Conservation (phyloP, 2,113 vertebrate genomes). For the Larimichthys polyactis region DNA sequence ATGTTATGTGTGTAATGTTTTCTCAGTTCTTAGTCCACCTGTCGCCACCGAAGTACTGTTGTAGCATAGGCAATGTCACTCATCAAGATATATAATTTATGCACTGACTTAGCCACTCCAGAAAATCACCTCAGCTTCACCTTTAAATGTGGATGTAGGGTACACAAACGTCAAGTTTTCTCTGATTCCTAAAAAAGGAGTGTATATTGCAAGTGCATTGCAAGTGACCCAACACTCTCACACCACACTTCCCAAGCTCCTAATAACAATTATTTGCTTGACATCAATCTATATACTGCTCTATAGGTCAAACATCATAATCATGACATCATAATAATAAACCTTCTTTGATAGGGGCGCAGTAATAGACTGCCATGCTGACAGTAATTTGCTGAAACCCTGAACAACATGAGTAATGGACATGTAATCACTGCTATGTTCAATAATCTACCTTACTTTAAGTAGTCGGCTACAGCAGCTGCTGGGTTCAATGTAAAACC, state of each 20-base stretch:
- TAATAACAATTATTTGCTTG: not conserved
- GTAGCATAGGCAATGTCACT: constrained; percentile 1
- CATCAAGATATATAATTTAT: constrained; percentile 13
- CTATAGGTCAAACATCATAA: not conserved
- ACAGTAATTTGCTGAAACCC: not conserved
- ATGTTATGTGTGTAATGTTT: too few relatives aligned
- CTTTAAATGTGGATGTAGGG: not conserved
- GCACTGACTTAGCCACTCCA: not conserved
- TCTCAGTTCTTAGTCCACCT: not conserved
- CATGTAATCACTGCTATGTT: not conserved
- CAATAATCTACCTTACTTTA: too few relatives aligned
- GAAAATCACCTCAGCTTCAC: not conserved
- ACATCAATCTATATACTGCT: not conserved
- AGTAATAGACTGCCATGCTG: not conserved
- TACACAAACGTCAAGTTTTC: not conserved
- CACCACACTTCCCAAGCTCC: too few relatives aligned
- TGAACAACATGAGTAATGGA: not conserved
- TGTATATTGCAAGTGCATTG: not conserved
- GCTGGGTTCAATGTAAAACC: not conserved
- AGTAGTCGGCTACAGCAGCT: too few relatives aligned
- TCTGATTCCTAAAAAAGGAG: not conserved
- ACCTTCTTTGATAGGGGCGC: not conserved
- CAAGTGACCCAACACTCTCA: not conserved
- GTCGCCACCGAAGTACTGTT: constrained; percentile 1
- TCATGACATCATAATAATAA: not conserved